phyloP scores from a whole-genome alignment of 2,113 vertebrate species.

The Saccopteryx bilineata region DNA sequence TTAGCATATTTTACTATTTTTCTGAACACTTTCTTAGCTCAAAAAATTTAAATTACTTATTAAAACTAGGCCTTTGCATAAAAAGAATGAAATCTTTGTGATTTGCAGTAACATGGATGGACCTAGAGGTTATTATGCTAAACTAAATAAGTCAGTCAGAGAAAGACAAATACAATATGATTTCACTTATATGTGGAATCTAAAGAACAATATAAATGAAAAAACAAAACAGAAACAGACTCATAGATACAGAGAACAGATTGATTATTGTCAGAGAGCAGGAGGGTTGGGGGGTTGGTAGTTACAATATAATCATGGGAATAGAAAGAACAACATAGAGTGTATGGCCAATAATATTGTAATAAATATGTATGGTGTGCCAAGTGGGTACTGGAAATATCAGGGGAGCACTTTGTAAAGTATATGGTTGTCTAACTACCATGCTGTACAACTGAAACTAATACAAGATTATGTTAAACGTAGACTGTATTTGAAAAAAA shows the following conservation, averaged over 20 bases:
- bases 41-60: background rate
- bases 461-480: background rate
- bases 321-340: background rate
- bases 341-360: background rate
- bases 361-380: background rate
- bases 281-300: background rate
- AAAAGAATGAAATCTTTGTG: no score
- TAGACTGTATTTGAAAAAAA: background rate
- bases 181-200: background rate
- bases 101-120: background rate
- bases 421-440: background rate
- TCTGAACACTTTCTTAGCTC: background rate
- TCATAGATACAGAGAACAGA: background rate
- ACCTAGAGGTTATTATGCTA: background rate
- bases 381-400: background rate
- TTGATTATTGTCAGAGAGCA: background rate
- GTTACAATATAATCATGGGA: background rate
- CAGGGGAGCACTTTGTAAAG: background rate
- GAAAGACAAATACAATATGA: background rate
- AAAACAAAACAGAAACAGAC: background rate
- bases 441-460: background rate
- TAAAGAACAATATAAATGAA: background rate
- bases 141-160: background rate
- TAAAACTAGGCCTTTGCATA: background rate
- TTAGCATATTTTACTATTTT: slow-evolving; percentile 12